Evolutionary conservation across 2,888 invertebrate species (phyloP).

Genomic region (Sepioteuthis lessoniana): DNA sequence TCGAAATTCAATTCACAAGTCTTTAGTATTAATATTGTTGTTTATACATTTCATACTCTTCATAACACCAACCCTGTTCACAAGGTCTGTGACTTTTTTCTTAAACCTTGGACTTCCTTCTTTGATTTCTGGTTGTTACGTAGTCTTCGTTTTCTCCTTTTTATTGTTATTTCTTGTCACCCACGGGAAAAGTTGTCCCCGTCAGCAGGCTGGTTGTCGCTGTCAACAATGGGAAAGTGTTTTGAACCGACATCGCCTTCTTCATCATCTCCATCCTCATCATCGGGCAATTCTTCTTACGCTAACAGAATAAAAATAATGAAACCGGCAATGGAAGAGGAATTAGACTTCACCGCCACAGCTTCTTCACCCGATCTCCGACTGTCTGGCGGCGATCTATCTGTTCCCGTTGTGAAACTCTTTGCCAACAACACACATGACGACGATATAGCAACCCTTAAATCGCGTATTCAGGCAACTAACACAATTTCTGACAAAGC

Average conservation of each 20-base stretch:
- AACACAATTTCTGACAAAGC: background rate
- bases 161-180: background rate
- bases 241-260: background rate
- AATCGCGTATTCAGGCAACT: background rate
- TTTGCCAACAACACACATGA: background rate
- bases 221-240: slow-evolving; percentile 43
- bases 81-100: background rate
- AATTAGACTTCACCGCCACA: slow-evolving; percentile 40
- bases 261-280: background rate
- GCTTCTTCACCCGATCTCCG: slow-evolving; percentile 2
- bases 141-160: background rate
- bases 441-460: slow-evolving; percentile 1
- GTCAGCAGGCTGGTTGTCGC: background rate
- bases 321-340: slow-evolving; percentile 40
- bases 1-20: background rate
- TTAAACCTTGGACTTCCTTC: background rate
- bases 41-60: background rate
- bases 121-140: background rate
- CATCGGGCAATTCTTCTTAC: background rate
- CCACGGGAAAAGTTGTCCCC: background rate
- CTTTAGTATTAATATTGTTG: background rate
- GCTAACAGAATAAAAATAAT: slow-evolving; percentile 37
- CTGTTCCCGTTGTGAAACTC: slow-evolving; percentile 37
- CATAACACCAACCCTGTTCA: background rate
- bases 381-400: background rate